Evolutionary conservation across 1,140 invertebrate species (phyloP).

Genomic region (Sycobia sp.): DNA sequence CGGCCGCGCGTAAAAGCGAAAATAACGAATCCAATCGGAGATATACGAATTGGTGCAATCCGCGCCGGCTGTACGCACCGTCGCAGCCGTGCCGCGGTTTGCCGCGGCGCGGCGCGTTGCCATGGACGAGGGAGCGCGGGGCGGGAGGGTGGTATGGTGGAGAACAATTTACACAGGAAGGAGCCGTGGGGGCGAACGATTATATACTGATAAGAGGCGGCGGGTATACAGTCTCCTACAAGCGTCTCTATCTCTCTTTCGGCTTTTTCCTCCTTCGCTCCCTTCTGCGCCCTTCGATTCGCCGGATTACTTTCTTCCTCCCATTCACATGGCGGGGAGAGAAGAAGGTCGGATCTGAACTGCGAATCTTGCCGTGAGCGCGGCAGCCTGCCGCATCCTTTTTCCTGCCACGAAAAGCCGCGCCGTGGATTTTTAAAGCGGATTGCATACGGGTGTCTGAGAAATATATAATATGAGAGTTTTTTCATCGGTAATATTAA

Average conservation of each 20-base stretch:
- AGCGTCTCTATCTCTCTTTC: constrained; percentile 15
- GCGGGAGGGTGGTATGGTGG: not conserved
- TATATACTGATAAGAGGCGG: constrained; percentile 27
- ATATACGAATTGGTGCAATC: constrained; percentile 34
- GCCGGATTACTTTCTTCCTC: too few relatives aligned
- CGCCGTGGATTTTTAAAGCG: too few relatives aligned
- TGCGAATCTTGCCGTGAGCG: too few relatives aligned
- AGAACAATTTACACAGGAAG: constrained; percentile 30
- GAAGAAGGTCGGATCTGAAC: too few relatives aligned
- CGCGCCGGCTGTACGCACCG: not conserved
- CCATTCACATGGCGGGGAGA: too few relatives aligned
- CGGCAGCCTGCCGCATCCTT: too few relatives aligned
- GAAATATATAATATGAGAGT: too few relatives aligned
- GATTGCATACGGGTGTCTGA: too few relatives aligned
- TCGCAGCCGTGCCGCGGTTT: not conserved
- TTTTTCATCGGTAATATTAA: too few relatives aligned
- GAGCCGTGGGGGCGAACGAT: constrained; percentile 8
- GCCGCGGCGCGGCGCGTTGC: not conserved
- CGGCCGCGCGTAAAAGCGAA: constrained; percentile 37
- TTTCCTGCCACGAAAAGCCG: too few relatives aligned
- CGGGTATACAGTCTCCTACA: not conserved
- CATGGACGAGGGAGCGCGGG: too few relatives aligned
- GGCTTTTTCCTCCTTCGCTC: not conserved
- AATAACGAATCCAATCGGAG: constrained; percentile 43
- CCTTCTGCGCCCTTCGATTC: not conserved